Evolutionary conservation across 2,113 vertebrate genomes (phyloP), one percentile per base, ranked within the genome.

Genomic region (Mellivora capensis): DNA sequence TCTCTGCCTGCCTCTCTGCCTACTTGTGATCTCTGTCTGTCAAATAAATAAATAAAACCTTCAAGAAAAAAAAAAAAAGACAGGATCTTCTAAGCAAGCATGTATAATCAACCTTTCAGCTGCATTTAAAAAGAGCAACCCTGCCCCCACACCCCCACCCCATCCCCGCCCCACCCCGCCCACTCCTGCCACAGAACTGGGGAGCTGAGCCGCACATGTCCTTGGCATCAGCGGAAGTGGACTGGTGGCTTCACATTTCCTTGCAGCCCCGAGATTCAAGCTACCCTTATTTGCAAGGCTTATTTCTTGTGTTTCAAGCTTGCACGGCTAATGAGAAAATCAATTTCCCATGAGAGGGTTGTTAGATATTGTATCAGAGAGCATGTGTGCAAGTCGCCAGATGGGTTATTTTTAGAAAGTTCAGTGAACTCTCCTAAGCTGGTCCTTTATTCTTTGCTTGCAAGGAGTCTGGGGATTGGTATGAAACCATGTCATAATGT

Each of bases 391-490:
- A 76, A 92, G 6, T 15, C 92, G 57, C 8, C 4, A 82, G 62
- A 52, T 74, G 54, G 3, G 29, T 15, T 95, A 79, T 85, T 97
- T 97, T 96, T 77, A 97, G 95, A 91, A 87, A 96, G 69, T 57
- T 71, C 77, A 64, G n/a, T 52, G 81, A 85, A 67, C 59, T 87
- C 57, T 25, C 31, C 6, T 59, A 71, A 61, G 34, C 14, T 4
- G 18, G 12, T 27, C 62, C 76, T 91, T 18, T 47, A 15, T 6
- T 64, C 80, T 81, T 34, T 62, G 74, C 61, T 97, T 90, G 25
- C 17, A 61, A 3, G 11, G 44, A 93, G 31, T 52, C 82, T 42
- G 14, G 54, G 37, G 27, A 77, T 44, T 42, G 47, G 49, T 14
- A 29, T 67, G 62, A 94, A 93, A 52, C 81, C 49, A 80, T 12